Evolutionary conservation across 2,888 invertebrate genomes (phyloP), one percentile per base, ranked within the genome.

Genomic region (Ctena decussata): DNA sequence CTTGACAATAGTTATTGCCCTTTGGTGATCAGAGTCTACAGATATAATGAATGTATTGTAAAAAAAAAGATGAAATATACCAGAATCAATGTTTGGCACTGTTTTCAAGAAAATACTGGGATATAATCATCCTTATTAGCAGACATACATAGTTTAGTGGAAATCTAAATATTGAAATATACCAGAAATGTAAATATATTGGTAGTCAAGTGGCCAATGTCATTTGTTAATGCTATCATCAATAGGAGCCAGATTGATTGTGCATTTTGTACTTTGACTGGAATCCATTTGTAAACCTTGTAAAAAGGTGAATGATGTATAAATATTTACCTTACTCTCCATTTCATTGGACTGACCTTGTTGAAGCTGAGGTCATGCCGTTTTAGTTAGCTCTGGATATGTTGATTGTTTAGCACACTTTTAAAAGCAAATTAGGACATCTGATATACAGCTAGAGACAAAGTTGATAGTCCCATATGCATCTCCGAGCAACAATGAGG

Each of bases 171-270:
- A 65, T 65, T 65, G 65, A 35, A 65, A 65, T 65, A 65, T 65
- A 65, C 65, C 65, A 65, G 65, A 65, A 65, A 65, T 65, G 65
- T 65, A 65, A 65, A 65, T 65, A 65, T 57, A 30, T 30, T 57
- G 5, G 27, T 11, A 46, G 46, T 46, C 15, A 46, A 46, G 46
- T 46, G 46, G 18, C 46, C 18, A n/a, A 65, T 32, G 6, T 21
- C 35, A 65, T 65, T 65, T 65, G 65, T 65, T 65, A 11, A 35
- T 65, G 15, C 35, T 8, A 8, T 35, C 30, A 65, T 65, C 65
- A 65, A 65, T 65, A 35, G 65, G 18, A 15, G 27, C 27, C 21
- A 21, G 27, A 27, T 57, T 57, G 57, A 6, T 57, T 57, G 57
- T 32, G 11, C 21, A 5, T 65, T 35, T 65, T 32, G 8, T 32